Evolutionary conservation across 1,140 invertebrate species (phyloP).

Genomic region (Camponotus pennsylvanicus): DNA sequence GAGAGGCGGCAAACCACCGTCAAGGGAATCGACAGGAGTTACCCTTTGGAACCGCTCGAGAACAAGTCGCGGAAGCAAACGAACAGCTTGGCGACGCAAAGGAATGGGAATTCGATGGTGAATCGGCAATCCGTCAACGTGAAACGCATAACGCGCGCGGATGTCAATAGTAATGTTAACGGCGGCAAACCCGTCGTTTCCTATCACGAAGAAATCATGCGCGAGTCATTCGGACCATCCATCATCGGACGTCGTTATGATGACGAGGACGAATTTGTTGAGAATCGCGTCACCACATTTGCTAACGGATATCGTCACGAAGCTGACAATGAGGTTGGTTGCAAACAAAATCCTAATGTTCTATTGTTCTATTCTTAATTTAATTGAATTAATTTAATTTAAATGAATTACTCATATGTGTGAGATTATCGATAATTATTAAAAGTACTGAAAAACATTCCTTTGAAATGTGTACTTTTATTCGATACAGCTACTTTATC

Average conservation of each 20-base stretch:
- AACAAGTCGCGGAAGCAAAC: constrained; percentile 83
- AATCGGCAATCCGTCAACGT: constrained; percentile 81
- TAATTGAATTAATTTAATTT: too few species aligned
- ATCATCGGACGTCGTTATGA: constrained; percentile 25
- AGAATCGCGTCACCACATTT: constrained; percentile 72
- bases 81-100: constrained; percentile 74
- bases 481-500: not conserved
- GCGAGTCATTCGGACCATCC: constrained; percentile 70
- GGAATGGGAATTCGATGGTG: constrained; percentile 78
- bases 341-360: not conserved
- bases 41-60: constrained; percentile 91
- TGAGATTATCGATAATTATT: not conserved
- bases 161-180: constrained; percentile 83
- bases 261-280: constrained; percentile 69
- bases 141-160: constrained; percentile 77
- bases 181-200: constrained; percentile 81
- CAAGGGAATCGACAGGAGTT: constrained; percentile 92
- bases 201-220: constrained; percentile 78
- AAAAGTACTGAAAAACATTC: not conserved
- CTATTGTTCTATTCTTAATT: not conserved
- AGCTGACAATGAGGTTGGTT: constrained; percentile 72
- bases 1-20: constrained; percentile 90
- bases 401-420: not conserved
- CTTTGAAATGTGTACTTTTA: not conserved
- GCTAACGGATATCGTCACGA: constrained; percentile 72